These are phyloP conservation scores for Bos javanicus DNA, from an alignment of 2,113 vertebrate genomes.

Conservation along the genomic window DNA sequence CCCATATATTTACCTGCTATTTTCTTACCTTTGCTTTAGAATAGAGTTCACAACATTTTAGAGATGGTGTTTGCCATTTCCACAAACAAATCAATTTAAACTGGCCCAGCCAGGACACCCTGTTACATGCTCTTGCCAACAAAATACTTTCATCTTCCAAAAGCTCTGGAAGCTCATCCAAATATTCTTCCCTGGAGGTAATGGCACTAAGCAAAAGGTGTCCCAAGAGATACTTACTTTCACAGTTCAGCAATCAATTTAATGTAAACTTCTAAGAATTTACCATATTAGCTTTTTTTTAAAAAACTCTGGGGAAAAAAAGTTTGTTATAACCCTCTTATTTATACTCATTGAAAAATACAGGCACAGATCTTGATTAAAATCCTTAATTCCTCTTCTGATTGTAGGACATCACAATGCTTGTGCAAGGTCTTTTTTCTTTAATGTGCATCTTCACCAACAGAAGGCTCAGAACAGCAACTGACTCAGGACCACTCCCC, in stretches of 20 bases:
- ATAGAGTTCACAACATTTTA: not conserved
- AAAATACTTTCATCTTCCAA: not conserved
- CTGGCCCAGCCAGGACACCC: not conserved
- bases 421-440: not conserved
- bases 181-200: not conserved
- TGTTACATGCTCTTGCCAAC: not conserved
- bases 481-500: not conserved
- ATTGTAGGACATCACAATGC: not conserved
- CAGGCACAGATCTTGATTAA: not conserved
- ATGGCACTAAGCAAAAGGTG: not conserved
- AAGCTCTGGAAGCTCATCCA: not conserved
- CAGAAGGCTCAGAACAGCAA: not conserved
- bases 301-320: not conserved
- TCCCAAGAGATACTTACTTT: not conserved
- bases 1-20: not conserved
- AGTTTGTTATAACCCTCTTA: not conserved
- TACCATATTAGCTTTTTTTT: not conserved
- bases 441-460: not conserved
- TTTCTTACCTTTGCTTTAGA: not conserved
- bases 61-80: not conserved
- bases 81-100: not conserved
- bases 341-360: not conserved
- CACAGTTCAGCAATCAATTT: not conserved
- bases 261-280: constrained; percentile 2
- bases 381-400: not conserved